Percentiles rank a stretch among this genome's conserved stretches.
phyloP scores from a whole-genome alignment of 1,140 invertebrate species.

The Leptinotarsa defecta region DNA sequence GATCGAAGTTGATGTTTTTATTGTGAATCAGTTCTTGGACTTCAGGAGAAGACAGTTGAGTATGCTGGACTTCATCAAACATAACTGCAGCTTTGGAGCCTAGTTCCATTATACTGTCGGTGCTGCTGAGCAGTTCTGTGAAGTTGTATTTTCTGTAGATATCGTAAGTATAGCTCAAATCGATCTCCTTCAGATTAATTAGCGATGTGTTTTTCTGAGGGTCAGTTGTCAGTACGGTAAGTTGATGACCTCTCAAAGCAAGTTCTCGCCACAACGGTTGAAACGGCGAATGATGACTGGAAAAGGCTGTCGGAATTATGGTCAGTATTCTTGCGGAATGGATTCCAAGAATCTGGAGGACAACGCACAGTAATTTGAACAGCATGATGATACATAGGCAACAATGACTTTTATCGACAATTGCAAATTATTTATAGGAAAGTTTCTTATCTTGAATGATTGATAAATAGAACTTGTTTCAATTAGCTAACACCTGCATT shows the following conservation, averaged over 20 bases:
- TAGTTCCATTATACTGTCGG: background rate
- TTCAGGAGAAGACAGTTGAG: slow-evolving; percentile 34
- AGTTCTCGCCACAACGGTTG: slow-evolving; percentile 43
- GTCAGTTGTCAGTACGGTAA: slow-evolving; percentile 49
- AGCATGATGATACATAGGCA: background rate
- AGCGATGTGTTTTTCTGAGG: slow-evolving; percentile 38
- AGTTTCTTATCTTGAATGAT: too few species aligned
- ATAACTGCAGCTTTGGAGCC: background rate
- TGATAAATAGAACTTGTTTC: too few species aligned
- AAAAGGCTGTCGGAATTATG: slow-evolving; percentile 34
- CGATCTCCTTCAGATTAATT: slow-evolving; percentile 41
- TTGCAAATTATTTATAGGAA: too few species aligned
- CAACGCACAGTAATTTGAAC: background rate
- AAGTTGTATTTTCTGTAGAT: background rate
- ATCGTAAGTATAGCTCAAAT: slow-evolving; percentile 16
- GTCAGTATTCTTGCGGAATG: slow-evolving; percentile 34
- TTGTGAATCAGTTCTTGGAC: slow-evolving; percentile 52
- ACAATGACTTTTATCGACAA: too few species aligned
- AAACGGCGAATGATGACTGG: slow-evolving; percentile 38
- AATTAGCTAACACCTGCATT: too few species aligned
- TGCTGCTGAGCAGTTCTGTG: background rate
- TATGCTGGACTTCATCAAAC: background rate
- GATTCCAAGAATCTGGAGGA: background rate
- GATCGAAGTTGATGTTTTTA: slow-evolving; percentile 49
- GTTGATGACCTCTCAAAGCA: slow-evolving; percentile 48